These are phyloP conservation scores for Drosophila orena DNA, from an alignment of 1,140 invertebrate genomes.

Conservation along the genomic window DNA sequence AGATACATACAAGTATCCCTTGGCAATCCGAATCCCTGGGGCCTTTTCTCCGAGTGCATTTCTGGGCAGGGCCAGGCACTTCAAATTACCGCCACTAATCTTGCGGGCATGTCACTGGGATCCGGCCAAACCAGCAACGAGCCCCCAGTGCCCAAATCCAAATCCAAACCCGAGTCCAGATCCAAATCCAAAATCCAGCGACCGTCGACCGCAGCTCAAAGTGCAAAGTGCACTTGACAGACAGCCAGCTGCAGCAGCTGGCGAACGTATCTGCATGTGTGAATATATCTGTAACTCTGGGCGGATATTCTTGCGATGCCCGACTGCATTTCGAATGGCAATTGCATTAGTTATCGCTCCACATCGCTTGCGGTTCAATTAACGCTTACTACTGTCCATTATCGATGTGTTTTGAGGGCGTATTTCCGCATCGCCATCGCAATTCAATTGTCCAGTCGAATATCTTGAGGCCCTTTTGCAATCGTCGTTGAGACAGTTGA, in stretches of 20 bases:
- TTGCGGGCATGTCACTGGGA: constrained; percentile 37
- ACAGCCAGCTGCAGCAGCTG: constrained; percentile 53
- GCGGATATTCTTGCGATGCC: constrained; percentile 29
- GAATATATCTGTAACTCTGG: constrained; percentile 15
- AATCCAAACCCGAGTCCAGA: constrained; percentile 3
- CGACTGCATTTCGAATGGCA: constrained; percentile 49
- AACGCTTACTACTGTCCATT: constrained; percentile 82
- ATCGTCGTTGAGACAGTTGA: constrained; percentile 17
- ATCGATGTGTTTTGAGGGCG: constrained; percentile 63
- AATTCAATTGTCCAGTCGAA: constrained; percentile 64
- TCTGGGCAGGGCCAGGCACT: constrained; percentile 28
- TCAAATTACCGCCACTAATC: constrained; percentile 48
- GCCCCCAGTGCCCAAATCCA: constrained; percentile 8
- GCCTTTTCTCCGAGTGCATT: constrained; percentile 11
- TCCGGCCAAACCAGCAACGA: neutral
- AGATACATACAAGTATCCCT: no score
- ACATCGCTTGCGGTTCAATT: constrained; percentile 80
- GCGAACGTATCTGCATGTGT: constrained; percentile 33
- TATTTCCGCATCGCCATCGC: constrained; percentile 43
- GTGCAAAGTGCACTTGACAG: constrained; percentile 60
- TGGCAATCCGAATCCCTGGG: no score
- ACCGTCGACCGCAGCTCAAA: constrained; percentile 39
- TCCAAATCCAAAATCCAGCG: constrained; percentile 1
- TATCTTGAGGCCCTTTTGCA: constrained; percentile 64
- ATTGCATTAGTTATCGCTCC: constrained; percentile 71